phyloP scores from a whole-genome alignment of 2,888 invertebrate species.

The Pseudococcus jackbeardsleyi region DNA sequence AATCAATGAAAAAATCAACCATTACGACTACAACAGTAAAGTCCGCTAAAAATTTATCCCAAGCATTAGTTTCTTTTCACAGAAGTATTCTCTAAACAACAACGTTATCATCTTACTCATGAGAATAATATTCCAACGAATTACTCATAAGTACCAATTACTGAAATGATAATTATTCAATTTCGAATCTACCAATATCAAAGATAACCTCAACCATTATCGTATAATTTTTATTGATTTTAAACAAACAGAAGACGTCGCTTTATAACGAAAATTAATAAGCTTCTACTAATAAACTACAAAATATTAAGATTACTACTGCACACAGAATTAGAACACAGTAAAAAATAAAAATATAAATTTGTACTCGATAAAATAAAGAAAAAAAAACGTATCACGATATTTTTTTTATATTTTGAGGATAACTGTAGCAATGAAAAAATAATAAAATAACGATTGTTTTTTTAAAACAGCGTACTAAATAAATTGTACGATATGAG shows the following conservation, averaged over 20 bases:
- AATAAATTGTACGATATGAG: neutral
- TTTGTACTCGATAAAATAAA: conserved; percentile 25
- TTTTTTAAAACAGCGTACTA: neutral
- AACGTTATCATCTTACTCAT: no score
- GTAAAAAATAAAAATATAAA: neutral
- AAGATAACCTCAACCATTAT: neutral
- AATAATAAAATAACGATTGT: neutral
- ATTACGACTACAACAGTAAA: no score
- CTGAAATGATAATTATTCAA: no score
- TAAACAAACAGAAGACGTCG: conserved; percentile 9
- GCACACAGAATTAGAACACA: neutral
- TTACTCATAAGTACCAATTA: no score
- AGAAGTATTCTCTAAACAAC: no score
- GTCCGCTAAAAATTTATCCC: no score
- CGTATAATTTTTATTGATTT: conserved; percentile 14
- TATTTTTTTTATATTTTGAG: neutral
- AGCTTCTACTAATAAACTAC: conserved; percentile 26
- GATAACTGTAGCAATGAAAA: conserved; percentile 5
- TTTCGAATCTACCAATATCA: no score
- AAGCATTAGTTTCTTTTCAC: no score
- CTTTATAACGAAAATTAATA: conserved; percentile 40
- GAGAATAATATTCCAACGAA: no score
- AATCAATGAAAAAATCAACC: no score
- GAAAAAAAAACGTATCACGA: neutral
- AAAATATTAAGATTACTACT: neutral